phyloP scores from a whole-genome alignment of 2,888 invertebrate species.

The Platycnemis pennipes region DNA sequence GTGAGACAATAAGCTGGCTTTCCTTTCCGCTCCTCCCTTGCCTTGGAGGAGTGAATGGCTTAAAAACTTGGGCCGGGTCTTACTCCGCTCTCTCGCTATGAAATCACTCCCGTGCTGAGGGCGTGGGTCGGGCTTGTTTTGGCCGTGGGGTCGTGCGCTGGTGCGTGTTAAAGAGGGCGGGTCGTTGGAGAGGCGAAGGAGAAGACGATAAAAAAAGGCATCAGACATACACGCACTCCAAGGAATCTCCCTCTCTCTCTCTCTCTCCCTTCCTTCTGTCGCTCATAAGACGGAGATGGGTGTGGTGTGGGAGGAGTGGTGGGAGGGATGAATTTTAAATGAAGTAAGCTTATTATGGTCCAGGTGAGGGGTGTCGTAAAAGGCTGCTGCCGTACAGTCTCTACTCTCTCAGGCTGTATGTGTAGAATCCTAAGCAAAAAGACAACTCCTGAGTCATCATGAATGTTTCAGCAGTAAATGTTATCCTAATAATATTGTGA shows the following conservation, averaged over 20 bases:
- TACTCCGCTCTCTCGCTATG: neutral
- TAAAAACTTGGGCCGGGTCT: neutral
- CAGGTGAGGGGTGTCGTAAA: neutral
- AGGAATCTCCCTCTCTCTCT: neutral
- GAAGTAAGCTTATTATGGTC: neutral
- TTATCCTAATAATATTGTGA: neutral
- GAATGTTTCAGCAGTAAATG: neutral
- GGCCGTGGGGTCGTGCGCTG: neutral
- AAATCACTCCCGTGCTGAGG: neutral
- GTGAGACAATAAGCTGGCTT: neutral
- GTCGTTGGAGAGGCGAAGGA: neutral
- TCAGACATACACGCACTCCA: neutral
- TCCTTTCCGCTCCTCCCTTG: neutral
- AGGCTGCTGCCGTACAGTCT: neutral
- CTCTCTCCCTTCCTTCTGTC: neutral
- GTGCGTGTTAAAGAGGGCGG: conserved; percentile 23
- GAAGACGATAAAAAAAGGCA: neutral
- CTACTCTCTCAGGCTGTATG: neutral
- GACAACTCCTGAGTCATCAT: neutral
- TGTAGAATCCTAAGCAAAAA: neutral
- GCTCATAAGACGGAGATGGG: conserved; percentile 3
- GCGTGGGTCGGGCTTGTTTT: conserved; percentile 1
- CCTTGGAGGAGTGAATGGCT: neutral
- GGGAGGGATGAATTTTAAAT: neutral
- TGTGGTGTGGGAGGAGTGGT: neutral